Percentiles rank a stretch among this genome's conserved stretches.
These are phyloP conservation scores for Oryzaephilus surinamensis DNA, from an alignment of 1,140 invertebrate genomes.

Conservation along the genomic window DNA sequence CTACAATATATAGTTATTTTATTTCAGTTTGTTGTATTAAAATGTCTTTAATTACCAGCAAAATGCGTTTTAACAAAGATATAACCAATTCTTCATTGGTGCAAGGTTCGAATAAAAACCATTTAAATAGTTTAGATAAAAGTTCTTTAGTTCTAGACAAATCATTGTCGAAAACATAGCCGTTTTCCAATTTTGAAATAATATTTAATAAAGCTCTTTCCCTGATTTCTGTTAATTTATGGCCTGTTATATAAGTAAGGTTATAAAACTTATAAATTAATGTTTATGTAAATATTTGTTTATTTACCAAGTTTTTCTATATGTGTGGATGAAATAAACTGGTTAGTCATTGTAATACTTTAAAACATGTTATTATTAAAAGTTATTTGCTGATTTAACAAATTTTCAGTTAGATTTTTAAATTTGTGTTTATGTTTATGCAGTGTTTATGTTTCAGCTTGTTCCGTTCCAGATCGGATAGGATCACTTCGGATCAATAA, in stretches of 20 bases:
- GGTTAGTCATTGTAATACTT: conserved; percentile 15
- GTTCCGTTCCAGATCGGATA: no score
- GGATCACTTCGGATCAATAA: no score
- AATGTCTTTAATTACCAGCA: conserved; percentile 20
- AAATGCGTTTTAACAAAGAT: conserved; percentile 21
- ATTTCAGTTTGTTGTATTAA: not conserved
- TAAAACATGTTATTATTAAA: not conserved
- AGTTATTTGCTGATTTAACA: not conserved
- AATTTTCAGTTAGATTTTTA: not conserved
- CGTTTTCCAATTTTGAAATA: conserved; percentile 30
- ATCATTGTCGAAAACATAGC: conserved; percentile 29
- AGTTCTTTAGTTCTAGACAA: conserved; percentile 28
- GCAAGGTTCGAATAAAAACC: conserved; percentile 30
- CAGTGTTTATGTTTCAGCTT: no score
- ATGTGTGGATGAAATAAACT: conserved; percentile 25
- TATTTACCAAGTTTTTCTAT: conserved; percentile 31
- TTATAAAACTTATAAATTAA: no score
- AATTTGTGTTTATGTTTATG: no score
- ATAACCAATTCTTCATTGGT: conserved; percentile 25
- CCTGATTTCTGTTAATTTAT: conserved; percentile 33
- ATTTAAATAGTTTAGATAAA: conserved; percentile 29
- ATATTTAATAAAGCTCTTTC: conserved; percentile 31
- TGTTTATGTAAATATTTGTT: conserved; percentile 3
- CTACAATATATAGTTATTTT: conserved; percentile 16
- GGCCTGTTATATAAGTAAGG: conserved; percentile 22